Evolutionary conservation across 92 coral and sea anemone genomes (phyloP), one percentile per base, ranked within the genome.

Genomic region (Siderastrea radians): DNA sequence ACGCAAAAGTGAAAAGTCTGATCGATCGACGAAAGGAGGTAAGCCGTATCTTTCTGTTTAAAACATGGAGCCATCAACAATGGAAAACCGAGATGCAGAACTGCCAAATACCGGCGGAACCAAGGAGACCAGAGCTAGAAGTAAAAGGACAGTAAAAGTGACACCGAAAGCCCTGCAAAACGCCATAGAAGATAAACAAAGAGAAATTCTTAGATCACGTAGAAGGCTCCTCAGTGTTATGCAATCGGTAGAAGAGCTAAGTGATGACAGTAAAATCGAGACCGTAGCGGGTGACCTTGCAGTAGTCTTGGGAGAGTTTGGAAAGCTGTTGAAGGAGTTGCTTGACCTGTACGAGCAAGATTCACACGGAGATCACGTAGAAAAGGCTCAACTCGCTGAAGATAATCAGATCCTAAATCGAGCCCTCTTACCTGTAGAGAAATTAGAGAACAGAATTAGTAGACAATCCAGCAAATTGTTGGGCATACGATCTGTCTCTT

Each of bases 81-180:
- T 17, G 62, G 19, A 4, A n/a, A 51, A 19, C 52, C 53, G 12
- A 75, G 59, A 14, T 6, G 19, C 13, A 75, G 64, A n/a, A 72
- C 57, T 4, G 76, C 76, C 76, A 10, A 75, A 38, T 17, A 17
- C 14, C 59, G 61, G 62, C 1, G 52, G 26, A 11, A 26, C 79
- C 47, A 51, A 15, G 10, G 62, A 72, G 62, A 75, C 13, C 19
- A 49, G 64, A 57, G 14, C 57, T 10, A 66, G 72, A 26, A 53
- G 66, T 14, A 76, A 59, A 45, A 26, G 68, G 19, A 49, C 45
- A 26, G 12, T 61, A 61, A 48, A 49, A 49, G 10, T 50, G 62
- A 46, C 89, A n/a, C 82, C 49, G n/a, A 85, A 85, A 48, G 84
- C 89, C 46, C 43, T 85, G 15, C 74, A 85, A 9, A 85, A 85